Base-by-base conservation (phyloP, 2,113 vertebrate species). In the Amazona guildingii region DNA sequence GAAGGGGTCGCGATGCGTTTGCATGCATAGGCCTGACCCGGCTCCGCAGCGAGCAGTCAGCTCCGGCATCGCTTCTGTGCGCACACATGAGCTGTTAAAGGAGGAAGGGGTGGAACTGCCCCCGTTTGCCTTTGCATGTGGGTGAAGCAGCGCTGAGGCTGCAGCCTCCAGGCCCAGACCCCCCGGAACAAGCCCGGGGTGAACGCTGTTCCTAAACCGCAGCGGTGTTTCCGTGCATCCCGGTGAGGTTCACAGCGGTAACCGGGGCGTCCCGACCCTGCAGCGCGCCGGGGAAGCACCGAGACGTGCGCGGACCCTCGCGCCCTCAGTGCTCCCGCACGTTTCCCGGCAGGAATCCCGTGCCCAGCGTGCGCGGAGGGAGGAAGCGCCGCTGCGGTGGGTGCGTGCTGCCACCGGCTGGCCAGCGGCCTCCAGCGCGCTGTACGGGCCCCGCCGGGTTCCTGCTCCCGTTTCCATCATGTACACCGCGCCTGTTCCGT, bases 321-420 rank as follows among this genome's bases (percentile, higher is more conserved):
- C 31, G 54, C 29, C 29, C 31, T 5, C 11, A 4, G 37, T 4
- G n/a, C n/a, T 12, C 35, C 52, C 8, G 31, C 7, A 4, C 54
- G 51, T n/a, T 88, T 86, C 64, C 68, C 48, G 1, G 4, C 4
- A 5, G 48, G 49, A 62, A 25, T 17, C 21, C 57, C 13, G 1
- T 4, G 3, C 6, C 28, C 25, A 2, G 39, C 19, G 48, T 3
- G 64, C 8, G 61, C 4, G 14, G 21, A 7, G 67, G 44, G 5
- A 39, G 64, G 61, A 41, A 9, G 0, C 1, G 54, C 11, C n/a
- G 43, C 3, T 35, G 83, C 2, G 82, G 81, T 59, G 64, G 49
- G 94, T 4, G 33, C 61, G 80, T 95, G 92, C 96, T 95, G 94
- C 96, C 96, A 17, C 86, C 95, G 92, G 95, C 59, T 57, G 97